Evolutionary conservation across 2,113 vertebrate genomes (phyloP).

Genomic region (Saiga tatarica): DNA sequence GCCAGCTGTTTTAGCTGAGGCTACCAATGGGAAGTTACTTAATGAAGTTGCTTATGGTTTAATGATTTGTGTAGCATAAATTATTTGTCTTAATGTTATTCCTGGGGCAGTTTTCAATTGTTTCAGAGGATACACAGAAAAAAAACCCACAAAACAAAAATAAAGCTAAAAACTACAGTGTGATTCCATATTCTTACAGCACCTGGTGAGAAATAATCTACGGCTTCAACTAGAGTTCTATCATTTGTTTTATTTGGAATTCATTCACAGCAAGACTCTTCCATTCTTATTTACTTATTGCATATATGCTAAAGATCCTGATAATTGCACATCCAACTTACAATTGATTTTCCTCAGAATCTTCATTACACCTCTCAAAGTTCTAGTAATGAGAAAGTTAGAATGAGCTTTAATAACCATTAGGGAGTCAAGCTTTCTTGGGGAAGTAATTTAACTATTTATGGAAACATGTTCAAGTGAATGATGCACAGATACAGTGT

Average conservation of each 20-base stretch:
- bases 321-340: slow-evolving; percentile 2
- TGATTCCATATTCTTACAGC: slow-evolving; percentile 58
- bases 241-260: slow-evolving; percentile 55
- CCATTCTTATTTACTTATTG: slow-evolving; percentile 52
- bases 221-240: slow-evolving; percentile 10
- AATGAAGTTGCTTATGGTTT: slow-evolving; percentile 71
- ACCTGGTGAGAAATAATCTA: slow-evolving; percentile 65
- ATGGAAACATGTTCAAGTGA: neutral
- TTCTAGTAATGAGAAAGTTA: slow-evolving; percentile 1
- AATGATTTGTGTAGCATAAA: slow-evolving; percentile 63
- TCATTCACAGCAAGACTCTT: slow-evolving; percentile 46
- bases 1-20: slow-evolving; percentile 66
- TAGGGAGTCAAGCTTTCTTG: neutral
- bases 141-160: neutral
- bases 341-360: slow-evolving; percentile 5
- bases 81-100: slow-evolving; percentile 67
- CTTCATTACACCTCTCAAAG: slow-evolving; percentile 22
- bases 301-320: slow-evolving; percentile 36
- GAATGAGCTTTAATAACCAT: slow-evolving; percentile 5
- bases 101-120: slow-evolving; percentile 55
- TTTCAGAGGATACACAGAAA: slow-evolving; percentile 51
- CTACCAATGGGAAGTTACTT: slow-evolving; percentile 35
- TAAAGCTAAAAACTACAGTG: slow-evolving; percentile 20
- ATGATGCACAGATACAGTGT: neutral
- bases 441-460: slow-evolving; percentile 41